These are phyloP conservation scores for Noctua pronuba DNA, from an alignment of 2,888 invertebrate species.

Conservation along the genomic window DNA sequence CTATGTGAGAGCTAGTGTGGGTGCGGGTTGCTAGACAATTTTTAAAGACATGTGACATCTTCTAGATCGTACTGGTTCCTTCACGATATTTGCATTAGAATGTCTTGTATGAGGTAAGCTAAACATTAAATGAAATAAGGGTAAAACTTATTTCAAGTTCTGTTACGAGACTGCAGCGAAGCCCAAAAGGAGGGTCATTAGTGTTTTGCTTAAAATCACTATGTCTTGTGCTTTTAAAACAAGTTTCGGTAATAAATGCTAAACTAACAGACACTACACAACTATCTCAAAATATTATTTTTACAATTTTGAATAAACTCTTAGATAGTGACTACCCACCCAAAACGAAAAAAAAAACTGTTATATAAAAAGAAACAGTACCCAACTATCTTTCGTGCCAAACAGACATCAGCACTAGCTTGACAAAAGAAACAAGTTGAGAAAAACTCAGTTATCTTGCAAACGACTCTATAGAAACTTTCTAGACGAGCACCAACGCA, in stretches of 20 bases:
- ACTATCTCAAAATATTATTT: conserved; percentile 3
- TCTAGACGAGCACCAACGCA: conserved; percentile 24
- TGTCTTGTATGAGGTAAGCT: too few relatives aligned
- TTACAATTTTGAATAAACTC: conserved; percentile 3
- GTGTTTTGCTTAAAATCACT: background rate
- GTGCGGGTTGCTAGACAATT: too few relatives aligned
- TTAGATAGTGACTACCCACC: background rate
- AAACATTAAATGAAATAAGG: background rate
- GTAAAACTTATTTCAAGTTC: too few relatives aligned
- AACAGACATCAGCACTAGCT: conserved; percentile 5
- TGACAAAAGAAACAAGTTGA: background rate
- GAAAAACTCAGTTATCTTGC: conserved; percentile 21
- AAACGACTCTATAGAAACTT: conserved; percentile 43
- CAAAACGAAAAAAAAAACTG: background rate
- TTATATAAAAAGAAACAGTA: background rate
- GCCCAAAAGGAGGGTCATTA: too few relatives aligned
- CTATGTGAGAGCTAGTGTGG: too few relatives aligned
- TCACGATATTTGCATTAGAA: too few relatives aligned
- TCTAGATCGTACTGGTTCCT: too few relatives aligned
- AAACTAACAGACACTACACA: background rate
- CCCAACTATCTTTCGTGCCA: background rate
- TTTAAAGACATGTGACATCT: too few relatives aligned
- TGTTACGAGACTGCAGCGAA: too few relatives aligned
- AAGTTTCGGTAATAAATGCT: background rate
- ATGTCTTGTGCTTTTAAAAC: background rate